phyloP scores from a whole-genome alignment of 2,113 vertebrate genomes.

The Vulpes lagopus region DNA sequence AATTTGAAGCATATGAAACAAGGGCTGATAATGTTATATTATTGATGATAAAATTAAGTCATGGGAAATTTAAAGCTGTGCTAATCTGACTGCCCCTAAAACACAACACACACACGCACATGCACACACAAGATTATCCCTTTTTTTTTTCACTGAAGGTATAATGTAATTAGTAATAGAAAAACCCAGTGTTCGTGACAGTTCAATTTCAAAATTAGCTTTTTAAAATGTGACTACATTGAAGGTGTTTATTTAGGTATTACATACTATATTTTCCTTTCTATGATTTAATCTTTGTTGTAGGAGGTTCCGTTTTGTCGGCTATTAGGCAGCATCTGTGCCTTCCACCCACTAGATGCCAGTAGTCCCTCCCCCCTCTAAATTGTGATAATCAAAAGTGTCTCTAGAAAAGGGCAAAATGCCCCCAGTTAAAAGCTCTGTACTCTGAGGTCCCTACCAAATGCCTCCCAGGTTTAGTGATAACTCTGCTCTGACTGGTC shows the following conservation, averaged over 20 bases:
- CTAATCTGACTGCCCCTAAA: background rate
- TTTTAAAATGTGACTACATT: background rate
- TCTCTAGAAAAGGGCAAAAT: background rate
- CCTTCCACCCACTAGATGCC: background rate
- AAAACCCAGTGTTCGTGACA: background rate
- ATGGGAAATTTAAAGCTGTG: conserved; percentile 12
- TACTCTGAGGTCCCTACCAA: background rate
- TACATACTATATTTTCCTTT: background rate
- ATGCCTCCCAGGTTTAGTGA: background rate
- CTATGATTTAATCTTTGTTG: background rate
- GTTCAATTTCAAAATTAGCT: background rate
- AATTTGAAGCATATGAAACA: conserved; percentile 46
- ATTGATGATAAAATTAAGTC: conserved; percentile 58
- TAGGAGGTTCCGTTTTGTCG: background rate
- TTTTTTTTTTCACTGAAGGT: background rate
- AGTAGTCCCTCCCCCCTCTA: background rate
- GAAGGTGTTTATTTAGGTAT: background rate
- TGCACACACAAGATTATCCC: background rate
- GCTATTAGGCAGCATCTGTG: background rate
- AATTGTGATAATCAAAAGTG: background rate
- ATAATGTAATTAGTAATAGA: background rate
- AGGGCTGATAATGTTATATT: conserved; percentile 29
- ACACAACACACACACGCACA: background rate
- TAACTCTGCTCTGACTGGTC: background rate
- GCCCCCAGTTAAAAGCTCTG: background rate